These are phyloP conservation scores for Mastomys coucha DNA, from an alignment of 2,113 vertebrate genomes.

Conservation along the genomic window DNA sequence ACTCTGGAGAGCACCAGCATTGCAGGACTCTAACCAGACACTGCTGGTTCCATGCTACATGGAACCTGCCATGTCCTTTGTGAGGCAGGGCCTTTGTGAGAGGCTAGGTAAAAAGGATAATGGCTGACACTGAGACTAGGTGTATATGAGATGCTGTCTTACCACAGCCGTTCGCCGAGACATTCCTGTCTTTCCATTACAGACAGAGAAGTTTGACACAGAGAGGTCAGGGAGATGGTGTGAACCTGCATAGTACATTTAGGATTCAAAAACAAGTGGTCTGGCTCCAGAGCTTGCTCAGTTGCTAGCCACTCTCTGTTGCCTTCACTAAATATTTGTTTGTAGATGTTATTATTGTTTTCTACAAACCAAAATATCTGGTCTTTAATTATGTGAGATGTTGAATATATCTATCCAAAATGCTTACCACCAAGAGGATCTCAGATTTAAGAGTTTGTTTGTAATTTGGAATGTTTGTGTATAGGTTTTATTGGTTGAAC, in stretches of 20 bases:
- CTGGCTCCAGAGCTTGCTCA: neutral
- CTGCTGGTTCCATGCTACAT: neutral
- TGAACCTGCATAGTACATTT: slow-evolving; percentile 27
- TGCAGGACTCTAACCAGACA: slow-evolving; percentile 2
- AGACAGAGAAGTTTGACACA: slow-evolving; percentile 18
- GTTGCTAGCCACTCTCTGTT: slow-evolving; percentile 8
- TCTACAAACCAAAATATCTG: neutral
- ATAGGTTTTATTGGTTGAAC: neutral
- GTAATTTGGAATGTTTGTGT: neutral
- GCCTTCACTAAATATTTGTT: neutral
- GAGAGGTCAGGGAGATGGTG: slow-evolving; percentile 19
- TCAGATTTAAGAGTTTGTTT: neutral
- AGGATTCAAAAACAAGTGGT: neutral
- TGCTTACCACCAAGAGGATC: neutral
- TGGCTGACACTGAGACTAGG: neutral
- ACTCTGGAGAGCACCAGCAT: neutral
- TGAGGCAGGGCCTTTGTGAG: neutral
- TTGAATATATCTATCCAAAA: neutral
- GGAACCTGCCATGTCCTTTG: neutral
- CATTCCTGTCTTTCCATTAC: neutral
- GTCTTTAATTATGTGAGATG: neutral
- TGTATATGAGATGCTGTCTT: neutral
- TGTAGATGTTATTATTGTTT: neutral
- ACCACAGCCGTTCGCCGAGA: neutral
- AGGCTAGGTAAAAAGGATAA: neutral